These are phyloP conservation scores for Oncorhynchus nerka DNA, from an alignment of 2,113 vertebrate genomes.

Conservation along the genomic window DNA sequence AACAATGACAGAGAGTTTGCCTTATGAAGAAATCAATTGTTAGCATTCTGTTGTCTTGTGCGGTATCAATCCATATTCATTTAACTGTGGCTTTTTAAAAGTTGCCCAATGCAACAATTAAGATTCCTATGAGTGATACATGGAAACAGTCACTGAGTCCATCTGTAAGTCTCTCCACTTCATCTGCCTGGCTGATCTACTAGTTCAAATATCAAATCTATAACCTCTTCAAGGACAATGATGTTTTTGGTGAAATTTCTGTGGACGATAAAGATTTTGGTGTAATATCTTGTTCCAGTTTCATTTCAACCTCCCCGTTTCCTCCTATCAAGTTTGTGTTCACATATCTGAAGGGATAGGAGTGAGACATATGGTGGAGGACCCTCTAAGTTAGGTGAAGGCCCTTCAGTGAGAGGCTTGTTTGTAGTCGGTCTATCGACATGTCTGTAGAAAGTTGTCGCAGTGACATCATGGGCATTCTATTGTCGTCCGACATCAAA, in stretches of 20 bases:
- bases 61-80: conserved; percentile 62
- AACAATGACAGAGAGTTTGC: conserved; percentile 58
- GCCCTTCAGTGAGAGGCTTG: too few relatives aligned
- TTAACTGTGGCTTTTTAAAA: conserved; percentile 19
- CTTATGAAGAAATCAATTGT: conserved; percentile 56
- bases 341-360: neutral
- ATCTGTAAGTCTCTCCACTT: conserved; percentile 9
- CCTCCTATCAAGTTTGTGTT: neutral
- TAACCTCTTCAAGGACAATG: too few relatives aligned
- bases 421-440: too few relatives aligned
- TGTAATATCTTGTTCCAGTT: conserved; percentile 52
- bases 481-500: too few relatives aligned
- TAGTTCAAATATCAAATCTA: neutral
- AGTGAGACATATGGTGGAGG: too few relatives aligned
- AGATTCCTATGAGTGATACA: too few relatives aligned
- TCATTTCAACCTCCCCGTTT: conserved; percentile 2
- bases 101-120: neutral
- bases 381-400: too few relatives aligned
- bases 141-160: conserved; percentile 25
- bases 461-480: too few relatives aligned
- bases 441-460: too few relatives aligned
- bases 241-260: neutral
- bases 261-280: conserved; percentile 54
- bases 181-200: neutral
- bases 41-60: conserved; percentile 68